Conservation (phyloP, 1,140 invertebrate genomes). For the Melanaphis sacchari region DNA sequence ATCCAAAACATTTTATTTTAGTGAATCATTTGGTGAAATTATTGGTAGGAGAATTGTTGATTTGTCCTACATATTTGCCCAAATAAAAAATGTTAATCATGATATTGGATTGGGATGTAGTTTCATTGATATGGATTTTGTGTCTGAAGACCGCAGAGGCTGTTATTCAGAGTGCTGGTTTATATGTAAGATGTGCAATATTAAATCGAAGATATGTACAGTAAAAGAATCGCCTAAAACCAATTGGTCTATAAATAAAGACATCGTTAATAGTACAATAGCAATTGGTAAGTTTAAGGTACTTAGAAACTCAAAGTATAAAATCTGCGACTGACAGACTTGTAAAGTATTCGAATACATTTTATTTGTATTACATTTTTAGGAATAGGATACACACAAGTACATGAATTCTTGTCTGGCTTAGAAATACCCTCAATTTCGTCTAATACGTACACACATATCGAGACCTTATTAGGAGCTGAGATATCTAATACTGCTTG, state of each 20-base stretch:
- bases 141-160: not conserved
- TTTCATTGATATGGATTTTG: conserved; percentile 2
- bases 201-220: not conserved
- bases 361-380: too few species aligned
- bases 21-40: not conserved
- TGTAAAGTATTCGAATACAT: too few species aligned
- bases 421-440: not conserved
- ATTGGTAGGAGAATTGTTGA: not conserved
- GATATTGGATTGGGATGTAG: not conserved
- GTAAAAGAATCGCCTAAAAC: not conserved
- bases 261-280: not conserved
- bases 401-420: not conserved
- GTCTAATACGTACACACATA: too few species aligned
- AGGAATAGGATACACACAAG: not conserved
- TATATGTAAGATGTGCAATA: not conserved
- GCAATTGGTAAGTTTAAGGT: not conserved
- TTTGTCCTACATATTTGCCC: not conserved
- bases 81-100: not conserved
- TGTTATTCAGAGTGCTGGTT: not conserved
- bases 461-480: too few species aligned
- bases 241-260: not conserved
- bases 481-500: too few species aligned
- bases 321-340: not conserved
- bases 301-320: not conserved
- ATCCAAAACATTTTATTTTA: not conserved